phyloP scores from a whole-genome alignment of 2,797 vertebrate species.

The Tolypeutes matacus region DNA sequence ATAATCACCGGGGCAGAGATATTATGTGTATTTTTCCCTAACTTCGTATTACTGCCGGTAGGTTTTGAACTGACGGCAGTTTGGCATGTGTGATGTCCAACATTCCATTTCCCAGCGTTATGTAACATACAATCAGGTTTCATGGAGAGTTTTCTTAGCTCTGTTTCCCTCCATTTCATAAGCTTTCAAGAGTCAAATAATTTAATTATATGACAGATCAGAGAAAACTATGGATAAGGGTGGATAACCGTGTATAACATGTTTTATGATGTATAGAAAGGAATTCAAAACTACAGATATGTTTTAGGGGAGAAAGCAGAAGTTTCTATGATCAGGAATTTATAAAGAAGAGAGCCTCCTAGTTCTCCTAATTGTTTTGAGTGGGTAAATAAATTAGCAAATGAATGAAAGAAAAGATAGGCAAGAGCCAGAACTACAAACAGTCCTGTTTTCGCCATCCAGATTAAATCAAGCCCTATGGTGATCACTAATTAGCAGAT shows the following conservation, averaged over 20 bases:
- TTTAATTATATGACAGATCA: conserved; percentile 67
- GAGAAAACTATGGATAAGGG: background rate
- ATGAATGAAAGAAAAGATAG: background rate
- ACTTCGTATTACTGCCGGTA: conserved; percentile 52
- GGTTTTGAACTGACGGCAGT: conserved; percentile 17
- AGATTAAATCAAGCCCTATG: background rate
- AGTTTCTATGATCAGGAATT: background rate
- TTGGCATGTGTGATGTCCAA: conserved; percentile 44
- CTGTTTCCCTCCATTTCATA: conserved; percentile 27
- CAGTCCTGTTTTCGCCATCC: background rate
- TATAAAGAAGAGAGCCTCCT: background rate
- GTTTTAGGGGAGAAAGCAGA: background rate
- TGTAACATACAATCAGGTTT: conserved; percentile 61
- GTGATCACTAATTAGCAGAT: accelerated
- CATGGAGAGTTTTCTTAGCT: conserved; percentile 48
- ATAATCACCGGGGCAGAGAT: background rate
- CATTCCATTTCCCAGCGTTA: conserved; percentile 37
- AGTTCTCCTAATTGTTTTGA: accelerated
- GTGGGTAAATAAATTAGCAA: background rate
- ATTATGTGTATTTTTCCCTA: background rate
- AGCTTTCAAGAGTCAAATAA: background rate
- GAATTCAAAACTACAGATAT: background rate
- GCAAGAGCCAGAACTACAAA: background rate
- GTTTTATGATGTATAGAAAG: accelerated
- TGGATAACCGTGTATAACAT: background rate